Evolutionary conservation across 1,140 invertebrate genomes (phyloP).

Genomic region (Drosophila ironensis): DNA sequence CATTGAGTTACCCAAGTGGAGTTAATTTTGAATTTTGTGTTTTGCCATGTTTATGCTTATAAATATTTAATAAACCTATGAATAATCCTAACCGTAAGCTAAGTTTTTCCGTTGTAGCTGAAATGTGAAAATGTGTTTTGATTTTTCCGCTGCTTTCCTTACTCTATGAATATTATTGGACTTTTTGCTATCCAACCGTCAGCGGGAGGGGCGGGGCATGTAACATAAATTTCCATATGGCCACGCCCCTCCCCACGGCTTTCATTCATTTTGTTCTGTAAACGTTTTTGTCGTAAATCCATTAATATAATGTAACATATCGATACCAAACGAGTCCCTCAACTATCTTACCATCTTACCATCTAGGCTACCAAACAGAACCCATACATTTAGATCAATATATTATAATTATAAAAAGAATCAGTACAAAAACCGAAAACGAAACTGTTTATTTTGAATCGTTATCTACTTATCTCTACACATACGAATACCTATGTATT

Average conservation of each 20-base stretch:
- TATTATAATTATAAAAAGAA: conserved; percentile 27
- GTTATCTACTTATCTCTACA: conserved; percentile 53
- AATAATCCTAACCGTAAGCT: conserved; percentile 55
- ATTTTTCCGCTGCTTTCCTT: conserved; percentile 26
- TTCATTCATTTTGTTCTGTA: conserved; percentile 46
- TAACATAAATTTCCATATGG: not conserved
- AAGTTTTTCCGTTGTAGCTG: conserved; percentile 75
- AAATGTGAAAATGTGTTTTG: conserved; percentile 66
- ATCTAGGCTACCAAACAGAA: conserved; percentile 65
- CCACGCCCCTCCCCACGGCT: conserved; percentile 10
- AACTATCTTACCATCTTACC: conserved; percentile 41
- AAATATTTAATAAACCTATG: conserved; percentile 44
- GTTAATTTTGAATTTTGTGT: conserved; percentile 51
- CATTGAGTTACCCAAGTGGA: conserved; percentile 22
- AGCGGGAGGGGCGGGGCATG: conserved; percentile 1
- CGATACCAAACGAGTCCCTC: conserved; percentile 39
- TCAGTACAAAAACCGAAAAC: conserved; percentile 33
- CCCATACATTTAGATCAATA: conserved; percentile 26
- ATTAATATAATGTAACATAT: conserved; percentile 62
- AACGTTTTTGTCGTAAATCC: conserved; percentile 54
- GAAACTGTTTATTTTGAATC: conserved; percentile 58
- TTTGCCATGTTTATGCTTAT: conserved; percentile 61
- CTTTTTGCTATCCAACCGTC: conserved; percentile 39
- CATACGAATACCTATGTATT: conserved; percentile 48
- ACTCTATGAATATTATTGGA: conserved; percentile 31